Base-by-base conservation (phyloP, 2,797 vertebrate genomes). In the Cyprinodon diabolis region DNA sequence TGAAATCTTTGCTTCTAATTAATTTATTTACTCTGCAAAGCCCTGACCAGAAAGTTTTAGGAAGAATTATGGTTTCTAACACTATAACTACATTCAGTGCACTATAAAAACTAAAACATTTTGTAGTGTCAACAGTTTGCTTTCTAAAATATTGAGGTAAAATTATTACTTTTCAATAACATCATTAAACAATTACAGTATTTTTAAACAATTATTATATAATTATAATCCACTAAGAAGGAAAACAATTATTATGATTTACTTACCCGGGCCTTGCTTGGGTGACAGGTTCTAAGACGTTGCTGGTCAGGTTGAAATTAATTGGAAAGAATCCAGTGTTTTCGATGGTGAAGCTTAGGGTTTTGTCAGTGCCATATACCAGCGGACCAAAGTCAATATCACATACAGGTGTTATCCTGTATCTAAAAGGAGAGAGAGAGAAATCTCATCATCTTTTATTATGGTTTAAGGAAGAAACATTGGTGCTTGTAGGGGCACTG, bases 381-480 rank as follows among this genome's bases (percentile, higher is more conserved):
- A 98, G 52, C 0, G 95, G 89, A 1, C 97, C 97, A 0, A 99
- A 98, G 92, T 93, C 90, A 77, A 97, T 89, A 75, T 94, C 66
- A 0, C 88, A 90, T 8, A 92, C 85, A 9, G 98, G 97, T 76
- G 71, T 86, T 86, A 98, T 94, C 67, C 21, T 94, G 86, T 95
- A 98, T 66, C 95, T 97, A 77, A 88, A 84, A 49, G 55, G 19
- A 19, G 58, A 2, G 21, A 82, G 9, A 76, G 3, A 77, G n/a
- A 11, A 40, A 40, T 66, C 6, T 23, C 1, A 75, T 54, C 9
- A 56, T 23, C 30, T 30, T 30, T 2, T 30, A 30, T 30, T 30
- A 30, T 30, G 30, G 30, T 30, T 30, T 30, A 30, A 30, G 2
- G 30, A 30, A 30, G 30, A 30, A 30, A 30, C 30, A 30, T 30